Base-by-base conservation (phyloP, 2,797 vertebrate species). In the Lagocephalus sceleratus region DNA sequence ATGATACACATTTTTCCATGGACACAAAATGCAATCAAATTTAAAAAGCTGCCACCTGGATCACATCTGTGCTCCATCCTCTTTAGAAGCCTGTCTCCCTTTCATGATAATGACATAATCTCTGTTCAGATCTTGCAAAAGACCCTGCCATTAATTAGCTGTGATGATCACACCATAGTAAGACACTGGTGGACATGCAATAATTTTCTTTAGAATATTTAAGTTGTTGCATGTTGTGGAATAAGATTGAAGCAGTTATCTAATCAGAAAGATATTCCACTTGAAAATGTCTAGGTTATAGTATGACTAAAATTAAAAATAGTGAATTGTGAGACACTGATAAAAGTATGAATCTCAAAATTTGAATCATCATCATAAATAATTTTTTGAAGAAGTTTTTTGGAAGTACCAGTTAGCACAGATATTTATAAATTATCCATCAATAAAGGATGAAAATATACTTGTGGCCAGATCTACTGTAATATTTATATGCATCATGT, bases 21-120 rank as follows among this genome's bases (percentile, higher is more conserved):
- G 32, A 35, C 32, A 14, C 32, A 35, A 35, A 35, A 35, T 14
- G 57, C 42, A 63, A 44, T 84, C 57, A 65, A 48, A 17, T 72
- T 59, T 76, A 73, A 80, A 66, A 75, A 79, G 47, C 76, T 70
- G 71, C 77, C 79, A 80, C 78, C 68, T 81, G 66, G 65, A 75
- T 63, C 71, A 84, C 85, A 87, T 86, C 85, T 90, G 86, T 74
- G 67, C 75, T 71, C 66, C 66, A 81, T 81, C 73, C 61, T 43
- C 73, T 54, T 78, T 58, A 77, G 86, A 57, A 60, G 55, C 60
- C 60, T 45, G 2, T 69, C 59, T 79, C 55, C 68, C 58, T 68
- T 79, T 79, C 67, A 59, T 70, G 72, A 55, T 58, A 54, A 63
- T 78, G 68, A 78, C 71, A 63, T 79, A 75, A 65, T 73, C 68